phyloP scores from a whole-genome alignment of 2,113 vertebrate genomes.

The Seriola rivoliana region DNA sequence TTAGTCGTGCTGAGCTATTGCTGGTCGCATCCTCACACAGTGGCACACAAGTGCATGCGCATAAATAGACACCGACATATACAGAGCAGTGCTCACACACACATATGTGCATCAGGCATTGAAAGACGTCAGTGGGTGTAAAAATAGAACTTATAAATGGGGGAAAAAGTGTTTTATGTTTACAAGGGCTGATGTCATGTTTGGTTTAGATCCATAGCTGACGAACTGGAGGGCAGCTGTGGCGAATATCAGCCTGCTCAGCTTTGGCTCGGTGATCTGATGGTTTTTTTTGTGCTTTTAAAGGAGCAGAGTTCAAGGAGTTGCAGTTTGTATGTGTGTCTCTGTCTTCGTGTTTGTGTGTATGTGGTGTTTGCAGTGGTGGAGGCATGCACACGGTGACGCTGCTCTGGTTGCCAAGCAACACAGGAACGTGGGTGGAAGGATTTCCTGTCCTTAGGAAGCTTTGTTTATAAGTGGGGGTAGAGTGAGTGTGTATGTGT shows the following conservation, averaged over 20 bases:
- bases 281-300: conserved; percentile 32
- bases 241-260: conserved; percentile 51
- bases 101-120: not conserved
- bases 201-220: conserved; percentile 72
- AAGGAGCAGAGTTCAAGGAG: conserved; percentile 61
- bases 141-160: conserved; percentile 76
- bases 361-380: conserved; percentile 56
- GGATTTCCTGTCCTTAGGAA: conserved; percentile 85
- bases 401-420: conserved; percentile 78
- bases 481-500: conserved; percentile 16
- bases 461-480: conserved; percentile 75
- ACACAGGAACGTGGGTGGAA: conserved; percentile 82
- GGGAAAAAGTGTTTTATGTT: conserved; percentile 65
- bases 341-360: conserved; percentile 45
- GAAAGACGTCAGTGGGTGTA: conserved; percentile 65
- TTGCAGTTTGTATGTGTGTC: conserved; percentile 32
- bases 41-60: conserved; percentile 2
- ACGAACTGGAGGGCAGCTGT: conserved; percentile 65
- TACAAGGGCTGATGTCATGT: conserved; percentile 77
- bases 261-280: conserved; percentile 44
- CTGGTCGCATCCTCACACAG: conserved; percentile 24
- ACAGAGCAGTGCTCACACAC: not conserved
- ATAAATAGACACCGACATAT: conserved; percentile 16
- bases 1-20: conserved; percentile 59
- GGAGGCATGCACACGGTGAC: conserved; percentile 78